Percentiles rank a stretch among this genome's conserved stretches.
Conservation (phyloP, 2,113 vertebrate genomes). For the Chiloscyllium plagiosum region DNA sequence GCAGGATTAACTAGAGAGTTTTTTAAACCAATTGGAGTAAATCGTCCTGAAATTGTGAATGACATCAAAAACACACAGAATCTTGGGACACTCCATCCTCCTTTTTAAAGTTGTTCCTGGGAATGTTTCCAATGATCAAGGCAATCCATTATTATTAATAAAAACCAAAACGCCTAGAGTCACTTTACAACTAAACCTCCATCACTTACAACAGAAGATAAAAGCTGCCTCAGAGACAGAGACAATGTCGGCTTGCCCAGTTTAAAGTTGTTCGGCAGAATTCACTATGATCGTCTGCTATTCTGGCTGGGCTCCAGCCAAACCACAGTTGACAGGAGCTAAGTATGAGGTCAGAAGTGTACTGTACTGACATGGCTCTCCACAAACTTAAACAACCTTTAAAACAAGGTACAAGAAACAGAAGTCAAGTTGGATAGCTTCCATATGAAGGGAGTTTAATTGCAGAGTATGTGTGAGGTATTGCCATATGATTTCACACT, state of each 20-base stretch:
- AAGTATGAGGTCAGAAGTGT: neutral
- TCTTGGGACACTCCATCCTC: neutral
- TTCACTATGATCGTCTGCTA: neutral
- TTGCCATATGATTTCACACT: too few species aligned
- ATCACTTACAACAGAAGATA: neutral
- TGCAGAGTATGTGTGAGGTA: neutral
- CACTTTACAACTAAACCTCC: neutral
- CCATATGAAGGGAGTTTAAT: neutral
- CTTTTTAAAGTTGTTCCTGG: neutral
- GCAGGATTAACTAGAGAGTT: neutral
- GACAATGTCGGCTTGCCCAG: neutral
- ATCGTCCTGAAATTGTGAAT: neutral
- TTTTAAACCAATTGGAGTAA: neutral
- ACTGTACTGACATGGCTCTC: neutral
- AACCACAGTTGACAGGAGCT: neutral
- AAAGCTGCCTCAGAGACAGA: neutral
- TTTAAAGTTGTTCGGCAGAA: neutral
- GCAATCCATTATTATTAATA: neutral
- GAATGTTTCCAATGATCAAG: conserved; percentile 5
- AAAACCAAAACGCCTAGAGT: neutral
- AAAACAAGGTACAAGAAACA: neutral
- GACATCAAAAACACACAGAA: neutral
- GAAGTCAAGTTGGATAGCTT: neutral
- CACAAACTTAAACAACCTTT: neutral
- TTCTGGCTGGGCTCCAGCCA: neutral